Base-by-base conservation (phyloP, 2,113 vertebrate species). In the Actenoides hombroni region DNA sequence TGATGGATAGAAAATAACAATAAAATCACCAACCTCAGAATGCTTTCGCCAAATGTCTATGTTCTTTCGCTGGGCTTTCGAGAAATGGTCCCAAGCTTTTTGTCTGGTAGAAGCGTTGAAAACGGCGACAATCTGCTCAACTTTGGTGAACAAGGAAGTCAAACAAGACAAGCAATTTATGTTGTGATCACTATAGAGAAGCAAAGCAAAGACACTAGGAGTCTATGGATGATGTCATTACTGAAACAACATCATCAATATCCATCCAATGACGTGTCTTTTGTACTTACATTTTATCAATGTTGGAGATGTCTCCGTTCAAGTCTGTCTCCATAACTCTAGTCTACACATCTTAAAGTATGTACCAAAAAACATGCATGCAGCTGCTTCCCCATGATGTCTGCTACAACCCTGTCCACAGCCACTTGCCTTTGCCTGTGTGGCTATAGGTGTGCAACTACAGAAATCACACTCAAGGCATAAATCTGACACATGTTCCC, bases 51-150 rank as follows among this genome's bases (percentile, higher is more conserved):
- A 99, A 98, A 99, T 99, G 98, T 99, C 99, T 99, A 99, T 99
- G 99, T 99, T 99, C 99, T 99, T 99, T 98, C 99, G 99, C 98
- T 99, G 99, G 94, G 99, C 99, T 99, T 99, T 99, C 97, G 99
- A 99, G 99, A 99, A 99, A 99, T 99, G 99, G 99, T 99, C 99
- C 99, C 99, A 99, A 97, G 99, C 99, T 99, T 99, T 99, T 99
- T 99, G 99, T 98, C 99, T 98, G 98, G 99, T 98, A 97, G 99
- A 98, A 98, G 99, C 99, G 98, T 98, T 99, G 99, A 99, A 99
- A 98, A 99, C 99, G 97, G 98, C 98, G 97, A 98, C 98, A 99
- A 99, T 99, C 99, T 99, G 99, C 98, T 99, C 99, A 98, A 99
- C 99, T 99, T 99, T 98, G 98, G 98, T 99, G 98, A 98, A 98